A percentile compares a stretch with the other conserved stretches of the same genome.
These are phyloP conservation scores for Pseudochirops corinnae DNA, from an alignment of 2,797 vertebrate species.

Conservation along the genomic window DNA sequence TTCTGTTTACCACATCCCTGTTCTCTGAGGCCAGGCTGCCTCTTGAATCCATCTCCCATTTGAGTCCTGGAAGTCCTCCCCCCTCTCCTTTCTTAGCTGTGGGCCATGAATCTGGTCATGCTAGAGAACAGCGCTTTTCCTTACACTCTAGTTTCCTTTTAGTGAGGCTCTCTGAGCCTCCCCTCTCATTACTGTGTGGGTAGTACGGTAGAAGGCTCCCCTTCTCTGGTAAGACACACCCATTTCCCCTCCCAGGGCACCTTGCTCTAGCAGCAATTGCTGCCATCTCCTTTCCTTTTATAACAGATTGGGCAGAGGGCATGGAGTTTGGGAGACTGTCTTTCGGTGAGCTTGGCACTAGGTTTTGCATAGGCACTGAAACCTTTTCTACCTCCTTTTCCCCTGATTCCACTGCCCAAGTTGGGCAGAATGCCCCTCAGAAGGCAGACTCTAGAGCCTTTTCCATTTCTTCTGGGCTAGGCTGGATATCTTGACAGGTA, in stretches of 20 bases:
- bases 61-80: no score
- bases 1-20: neutral
- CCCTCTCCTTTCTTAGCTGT: neutral
- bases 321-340: neutral
- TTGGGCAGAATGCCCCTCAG: neutral
- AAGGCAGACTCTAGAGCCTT: neutral
- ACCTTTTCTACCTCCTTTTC: neutral
- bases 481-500: neutral
- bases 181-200: neutral
- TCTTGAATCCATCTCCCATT: neutral
- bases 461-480: neutral
- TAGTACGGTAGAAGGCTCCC: slow-evolving; percentile 30
- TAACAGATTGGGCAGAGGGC: slow-evolving; percentile 26
- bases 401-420: neutral
- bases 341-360: neutral
- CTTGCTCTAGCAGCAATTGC: slow-evolving; percentile 19
- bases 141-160: neutral
- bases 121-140: neutral
- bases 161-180: neutral
- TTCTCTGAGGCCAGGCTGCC: neutral
- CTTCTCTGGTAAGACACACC: slow-evolving; percentile 1
- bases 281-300: slow-evolving; percentile 16
- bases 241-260: slow-evolving; percentile 40
- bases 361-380: neutral
- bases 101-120: neutral